Conservation (phyloP, 2,888 invertebrate genomes). For the Amphipyra berbera region DNA sequence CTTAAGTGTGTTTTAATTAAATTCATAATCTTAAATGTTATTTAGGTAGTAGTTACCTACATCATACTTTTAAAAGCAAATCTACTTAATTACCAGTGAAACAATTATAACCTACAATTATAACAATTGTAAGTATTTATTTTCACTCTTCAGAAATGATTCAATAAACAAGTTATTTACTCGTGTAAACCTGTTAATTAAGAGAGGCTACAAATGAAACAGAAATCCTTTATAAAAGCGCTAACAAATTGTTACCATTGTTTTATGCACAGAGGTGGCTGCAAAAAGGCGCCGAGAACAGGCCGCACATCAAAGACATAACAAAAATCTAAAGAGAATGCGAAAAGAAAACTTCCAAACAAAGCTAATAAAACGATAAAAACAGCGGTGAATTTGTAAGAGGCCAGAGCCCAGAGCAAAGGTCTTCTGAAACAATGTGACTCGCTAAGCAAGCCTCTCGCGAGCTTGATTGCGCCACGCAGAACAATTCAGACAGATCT, state of each 20-base stretch:
- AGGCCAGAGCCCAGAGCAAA: constrained; percentile 71
- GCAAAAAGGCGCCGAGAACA: constrained; percentile 53
- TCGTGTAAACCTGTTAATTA: constrained; percentile 50
- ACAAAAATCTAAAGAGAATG: constrained; percentile 72
- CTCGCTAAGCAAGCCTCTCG: constrained; percentile 68
- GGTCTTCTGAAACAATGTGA: constrained; percentile 79
- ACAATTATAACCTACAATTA: not conserved
- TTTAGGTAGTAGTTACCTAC: not conserved
- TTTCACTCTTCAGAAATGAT: constrained; percentile 2
- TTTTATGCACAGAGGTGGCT: constrained; percentile 49
- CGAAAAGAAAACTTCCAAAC: constrained; percentile 75
- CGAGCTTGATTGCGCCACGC: constrained; percentile 71
- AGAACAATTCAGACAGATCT: constrained; percentile 66
- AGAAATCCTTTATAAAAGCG: constrained; percentile 52
- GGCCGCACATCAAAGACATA: constrained; percentile 76
- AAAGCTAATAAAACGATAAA: constrained; percentile 84
- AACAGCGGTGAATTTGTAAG: constrained; percentile 79
- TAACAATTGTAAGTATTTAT: constrained; percentile 1
- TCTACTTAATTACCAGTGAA: constrained; percentile 2
- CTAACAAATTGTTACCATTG: constrained; percentile 53
- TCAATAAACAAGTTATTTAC: constrained; percentile 28
- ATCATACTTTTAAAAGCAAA: not conserved
- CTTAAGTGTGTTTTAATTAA: not conserved
- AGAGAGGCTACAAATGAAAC: constrained; percentile 43
- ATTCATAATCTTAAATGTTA: not conserved